phyloP scores from a whole-genome alignment of 2,888 invertebrate genomes.

The Gandaritis pyraliata region DNA sequence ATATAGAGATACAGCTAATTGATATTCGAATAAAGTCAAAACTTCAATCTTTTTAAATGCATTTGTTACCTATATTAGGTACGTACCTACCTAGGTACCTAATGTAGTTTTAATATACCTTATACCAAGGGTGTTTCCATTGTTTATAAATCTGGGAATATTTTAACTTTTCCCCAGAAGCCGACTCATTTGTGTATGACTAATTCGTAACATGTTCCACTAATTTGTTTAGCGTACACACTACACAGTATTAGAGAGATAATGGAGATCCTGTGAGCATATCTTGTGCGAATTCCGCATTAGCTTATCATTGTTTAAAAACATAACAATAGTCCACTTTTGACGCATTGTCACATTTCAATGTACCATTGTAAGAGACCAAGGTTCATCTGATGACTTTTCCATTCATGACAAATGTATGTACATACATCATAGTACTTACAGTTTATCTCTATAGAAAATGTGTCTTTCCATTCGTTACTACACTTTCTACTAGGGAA shows the following conservation, averaged over 20 bases:
- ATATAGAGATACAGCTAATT: too few species aligned
- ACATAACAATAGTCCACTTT: slow-evolving; percentile 11
- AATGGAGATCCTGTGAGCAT: slow-evolving; percentile 5
- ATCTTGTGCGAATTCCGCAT: neutral
- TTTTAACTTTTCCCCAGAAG: slow-evolving; percentile 2
- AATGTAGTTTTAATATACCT: too few species aligned
- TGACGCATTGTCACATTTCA: slow-evolving; percentile 4
- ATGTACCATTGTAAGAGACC: slow-evolving; percentile 11
- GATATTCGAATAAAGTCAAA: too few species aligned
- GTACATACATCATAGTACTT: too few species aligned
- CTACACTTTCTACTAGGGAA: too few species aligned
- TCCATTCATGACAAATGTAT: neutral
- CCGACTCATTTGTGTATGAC: slow-evolving; percentile 7
- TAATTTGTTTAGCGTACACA: neutral
- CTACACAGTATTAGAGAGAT: neutral
- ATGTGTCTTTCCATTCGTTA: too few species aligned
- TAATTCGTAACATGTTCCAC: slow-evolving; percentile 4
- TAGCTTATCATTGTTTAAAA: slow-evolving; percentile 12
- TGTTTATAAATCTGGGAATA: neutral
- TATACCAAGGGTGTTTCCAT: too few species aligned
- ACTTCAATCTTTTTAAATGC: too few species aligned
- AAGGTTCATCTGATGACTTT: neutral
- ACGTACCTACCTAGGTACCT: too few species aligned
- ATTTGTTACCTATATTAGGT: too few species aligned
- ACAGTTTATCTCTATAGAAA: too few species aligned